A percentile compares a stretch with the other conserved stretches of the same genome.
phyloP scores from a whole-genome alignment of 2,888 invertebrate species.

The Sericinus montela region DNA sequence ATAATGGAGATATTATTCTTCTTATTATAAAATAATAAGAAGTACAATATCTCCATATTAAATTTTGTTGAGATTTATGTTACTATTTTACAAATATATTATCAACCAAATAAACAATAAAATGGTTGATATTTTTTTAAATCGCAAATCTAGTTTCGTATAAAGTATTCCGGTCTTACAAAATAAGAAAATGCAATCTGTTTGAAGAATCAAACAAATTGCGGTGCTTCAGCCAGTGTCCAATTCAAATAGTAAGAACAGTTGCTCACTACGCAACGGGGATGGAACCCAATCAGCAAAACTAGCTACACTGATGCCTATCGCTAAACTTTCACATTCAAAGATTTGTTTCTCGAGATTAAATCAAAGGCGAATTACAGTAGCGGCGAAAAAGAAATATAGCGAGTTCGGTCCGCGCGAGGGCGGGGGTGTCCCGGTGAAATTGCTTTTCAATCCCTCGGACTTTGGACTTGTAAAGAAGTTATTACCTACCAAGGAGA shows the following conservation, averaged over 20 bases:
- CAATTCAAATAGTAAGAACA: conserved; percentile 64
- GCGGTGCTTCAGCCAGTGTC: conserved; percentile 62
- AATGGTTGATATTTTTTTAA: too few species aligned
- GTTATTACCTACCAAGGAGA: conserved; percentile 80
- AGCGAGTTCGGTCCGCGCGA: conserved; percentile 68
- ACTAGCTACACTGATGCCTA: conserved; percentile 76
- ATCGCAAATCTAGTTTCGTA: conserved; percentile 18
- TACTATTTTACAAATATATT: too few species aligned
- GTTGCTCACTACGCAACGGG: conserved; percentile 47
- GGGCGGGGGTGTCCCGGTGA: conserved; percentile 78
- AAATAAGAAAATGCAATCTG: conserved; percentile 72
- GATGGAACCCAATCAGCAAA: conserved; percentile 74
- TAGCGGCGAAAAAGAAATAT: conserved; percentile 79
- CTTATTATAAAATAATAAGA: too few species aligned
- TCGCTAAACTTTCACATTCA: conserved; percentile 78
- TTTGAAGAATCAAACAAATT: conserved; percentile 69
- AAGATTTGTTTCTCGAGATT: conserved; percentile 79
- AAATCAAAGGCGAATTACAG: conserved; percentile 79
- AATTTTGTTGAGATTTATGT: too few species aligned
- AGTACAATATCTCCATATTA: too few species aligned
- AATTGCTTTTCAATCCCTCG: conserved; percentile 82
- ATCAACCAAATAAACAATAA: too few species aligned
- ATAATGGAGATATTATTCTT: too few species aligned
- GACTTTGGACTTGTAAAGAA: conserved; percentile 82
- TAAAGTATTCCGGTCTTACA: conserved; percentile 42